phyloP scores from a whole-genome alignment of 2,888 invertebrate genomes.

The Athalia cordata region DNA sequence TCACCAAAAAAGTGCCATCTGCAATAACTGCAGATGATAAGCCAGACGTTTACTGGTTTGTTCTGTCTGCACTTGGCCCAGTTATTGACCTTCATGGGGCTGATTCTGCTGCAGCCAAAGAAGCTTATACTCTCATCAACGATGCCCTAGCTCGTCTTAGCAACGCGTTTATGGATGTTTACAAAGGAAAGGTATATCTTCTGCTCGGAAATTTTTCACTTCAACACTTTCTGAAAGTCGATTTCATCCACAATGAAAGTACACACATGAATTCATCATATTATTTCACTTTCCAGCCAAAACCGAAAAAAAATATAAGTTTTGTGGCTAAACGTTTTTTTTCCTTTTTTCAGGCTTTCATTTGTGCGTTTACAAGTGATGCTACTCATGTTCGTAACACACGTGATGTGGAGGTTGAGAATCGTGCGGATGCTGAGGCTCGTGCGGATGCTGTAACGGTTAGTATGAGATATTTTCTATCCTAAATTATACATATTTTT shows the following conservation, averaged over 20 bases:
- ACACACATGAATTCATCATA: too few species aligned
- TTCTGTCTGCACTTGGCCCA: conserved; percentile 79
- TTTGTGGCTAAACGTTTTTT: neutral
- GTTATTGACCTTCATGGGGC: conserved; percentile 80
- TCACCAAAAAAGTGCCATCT: conserved; percentile 76
- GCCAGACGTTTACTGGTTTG: conserved; percentile 82
- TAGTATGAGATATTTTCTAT: conserved; percentile 50
- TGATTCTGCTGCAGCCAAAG: conserved; percentile 79
- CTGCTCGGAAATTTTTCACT: neutral
- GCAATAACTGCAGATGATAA: conserved; percentile 76
- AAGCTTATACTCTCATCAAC: conserved; percentile 80
- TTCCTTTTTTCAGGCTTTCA: conserved; percentile 73
- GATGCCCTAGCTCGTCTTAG: conserved; percentile 69
- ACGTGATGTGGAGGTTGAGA: conserved; percentile 56
- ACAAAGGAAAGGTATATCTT: conserved; percentile 67
- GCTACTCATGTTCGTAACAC: conserved; percentile 75
- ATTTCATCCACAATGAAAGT: too few species aligned
- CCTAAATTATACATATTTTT: neutral
- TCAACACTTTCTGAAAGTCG: conserved; percentile 8
- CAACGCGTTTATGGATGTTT: conserved; percentile 69
- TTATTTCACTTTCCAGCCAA: too few species aligned
- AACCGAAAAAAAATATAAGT: neutral
- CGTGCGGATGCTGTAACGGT: conserved; percentile 49
- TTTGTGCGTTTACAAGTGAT: conserved; percentile 81
- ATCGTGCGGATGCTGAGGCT: conserved; percentile 34